Conservation (phyloP, 2,888 invertebrate genomes). For the Heterodera filipjevi region DNA sequence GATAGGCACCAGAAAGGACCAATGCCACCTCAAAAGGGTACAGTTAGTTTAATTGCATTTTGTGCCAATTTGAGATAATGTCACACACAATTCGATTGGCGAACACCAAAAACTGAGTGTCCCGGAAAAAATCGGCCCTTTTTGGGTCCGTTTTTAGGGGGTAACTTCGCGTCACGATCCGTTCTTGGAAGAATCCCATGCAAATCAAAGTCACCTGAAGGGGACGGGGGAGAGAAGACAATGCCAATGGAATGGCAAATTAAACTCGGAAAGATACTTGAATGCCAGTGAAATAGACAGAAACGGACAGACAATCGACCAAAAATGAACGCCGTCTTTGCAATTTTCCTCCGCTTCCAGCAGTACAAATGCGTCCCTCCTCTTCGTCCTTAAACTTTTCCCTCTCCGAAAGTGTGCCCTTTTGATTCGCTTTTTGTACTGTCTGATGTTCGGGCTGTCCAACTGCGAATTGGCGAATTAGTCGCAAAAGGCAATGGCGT, state of each 20-base stretch:
- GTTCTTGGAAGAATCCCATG: constrained; percentile 91
- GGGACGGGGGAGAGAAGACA: background rate
- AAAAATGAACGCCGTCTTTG: constrained; percentile 30
- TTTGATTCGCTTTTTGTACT: constrained; percentile 30
- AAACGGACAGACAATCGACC: constrained; percentile 66
- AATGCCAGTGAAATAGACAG: constrained; percentile 80
- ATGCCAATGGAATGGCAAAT: background rate
- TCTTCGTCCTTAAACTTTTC: constrained; percentile 4
- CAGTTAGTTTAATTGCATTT: too few species aligned
- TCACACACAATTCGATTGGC: constrained; percentile 84
- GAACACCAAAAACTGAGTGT: constrained; percentile 95
- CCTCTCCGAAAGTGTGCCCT: background rate
- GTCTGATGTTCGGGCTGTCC: constrained; percentile 54
- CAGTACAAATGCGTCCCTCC: background rate
- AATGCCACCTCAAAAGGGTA: constrained; percentile 37
- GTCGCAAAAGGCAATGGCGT: constrained; percentile 24
- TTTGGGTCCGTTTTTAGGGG: constrained; percentile 49
- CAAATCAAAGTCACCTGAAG: constrained; percentile 83
- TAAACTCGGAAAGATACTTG: constrained; percentile 71
- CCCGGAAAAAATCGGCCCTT: constrained; percentile 76
- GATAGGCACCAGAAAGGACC: constrained; percentile 45
- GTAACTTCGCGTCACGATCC: constrained; percentile 83
- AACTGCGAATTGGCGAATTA: constrained; percentile 53
- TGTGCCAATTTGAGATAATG: background rate
- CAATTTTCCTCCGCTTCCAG: background rate